Conservation (phyloP, 2,797 vertebrate species). For the Chaenodraco wilsoni region DNA sequence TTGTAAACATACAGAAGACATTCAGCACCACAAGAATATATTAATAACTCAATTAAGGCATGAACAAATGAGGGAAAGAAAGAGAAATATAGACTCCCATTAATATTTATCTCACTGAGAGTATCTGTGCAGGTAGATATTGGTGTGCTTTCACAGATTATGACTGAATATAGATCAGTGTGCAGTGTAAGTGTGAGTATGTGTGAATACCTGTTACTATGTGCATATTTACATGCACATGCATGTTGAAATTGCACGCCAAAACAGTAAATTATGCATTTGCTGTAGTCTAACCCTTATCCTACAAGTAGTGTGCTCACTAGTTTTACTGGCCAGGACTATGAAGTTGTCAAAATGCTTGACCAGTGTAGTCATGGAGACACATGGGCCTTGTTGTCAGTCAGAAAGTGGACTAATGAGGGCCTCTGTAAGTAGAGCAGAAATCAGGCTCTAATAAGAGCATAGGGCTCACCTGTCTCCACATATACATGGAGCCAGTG, state of each 20-base stretch:
- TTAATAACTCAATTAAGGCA: constrained; percentile 77
- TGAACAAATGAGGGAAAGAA: constrained; percentile 60
- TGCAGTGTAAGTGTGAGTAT: constrained; percentile 37
- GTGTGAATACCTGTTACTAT: constrained; percentile 25
- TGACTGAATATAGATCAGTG: constrained; percentile 57
- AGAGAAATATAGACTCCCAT: constrained; percentile 40
- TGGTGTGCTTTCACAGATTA: constrained; percentile 80
- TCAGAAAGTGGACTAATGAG: constrained; percentile 58
- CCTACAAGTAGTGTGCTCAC: constrained; percentile 36
- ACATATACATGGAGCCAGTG: constrained; percentile 51
- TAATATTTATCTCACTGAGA: constrained; percentile 72
- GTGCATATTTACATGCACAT: constrained; percentile 73
- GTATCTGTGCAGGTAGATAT: constrained; percentile 79
- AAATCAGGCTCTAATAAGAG: constrained; percentile 53
- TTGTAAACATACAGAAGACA: constrained; percentile 81
- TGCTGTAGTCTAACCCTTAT: constrained; percentile 38
- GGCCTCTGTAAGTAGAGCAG: constrained; percentile 34
- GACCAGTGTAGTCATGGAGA: constrained; percentile 59
- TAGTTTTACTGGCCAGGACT: constrained; percentile 48
- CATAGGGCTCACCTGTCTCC: constrained; percentile 53
- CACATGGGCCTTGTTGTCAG: constrained; percentile 48
- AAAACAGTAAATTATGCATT: constrained; percentile 50
- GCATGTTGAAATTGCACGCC: constrained; percentile 64
- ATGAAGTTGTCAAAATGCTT: constrained; percentile 49
- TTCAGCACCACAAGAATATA: constrained; percentile 76